A percentile compares a stretch with the other conserved stretches of the same genome.
Conservation (phyloP, 2,797 vertebrate species). For the Benthosema pterotum region DNA sequence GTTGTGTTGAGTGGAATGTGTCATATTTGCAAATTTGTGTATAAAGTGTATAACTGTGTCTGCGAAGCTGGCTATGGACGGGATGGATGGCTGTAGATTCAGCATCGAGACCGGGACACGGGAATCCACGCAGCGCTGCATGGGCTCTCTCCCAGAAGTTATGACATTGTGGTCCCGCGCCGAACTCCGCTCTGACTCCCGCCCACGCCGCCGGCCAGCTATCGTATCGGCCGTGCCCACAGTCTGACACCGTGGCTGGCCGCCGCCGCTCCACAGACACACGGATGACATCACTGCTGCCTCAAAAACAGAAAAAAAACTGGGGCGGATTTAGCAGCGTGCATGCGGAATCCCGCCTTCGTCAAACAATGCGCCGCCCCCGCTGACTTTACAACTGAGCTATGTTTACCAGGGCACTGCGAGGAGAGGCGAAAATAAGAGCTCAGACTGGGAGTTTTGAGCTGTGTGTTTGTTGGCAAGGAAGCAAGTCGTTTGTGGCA, state of each 20-base stretch:
- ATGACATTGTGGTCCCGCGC: slow-evolving; percentile 37
- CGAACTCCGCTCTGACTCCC: neutral
- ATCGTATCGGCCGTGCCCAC: slow-evolving; percentile 42
- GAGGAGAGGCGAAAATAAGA: slow-evolving; percentile 44
- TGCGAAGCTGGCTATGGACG: neutral
- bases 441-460: slow-evolving; percentile 57
- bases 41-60: too few species aligned
- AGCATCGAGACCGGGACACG: slow-evolving; percentile 3
- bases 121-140: slow-evolving; percentile 7
- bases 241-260: slow-evolving; percentile 37
- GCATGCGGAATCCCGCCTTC: slow-evolving; percentile 70
- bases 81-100: slow-evolving; percentile 2
- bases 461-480: slow-evolving; percentile 76
- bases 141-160: slow-evolving; percentile 17
- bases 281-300: slow-evolving; percentile 70
- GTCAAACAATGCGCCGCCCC: slow-evolving; percentile 46
- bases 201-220: slow-evolving; percentile 37
- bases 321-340: slow-evolving; percentile 50
- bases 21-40: neutral
- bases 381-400: slow-evolving; percentile 42
- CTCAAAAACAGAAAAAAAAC: slow-evolving; percentile 55
- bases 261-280: slow-evolving; percentile 35
- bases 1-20: neutral
- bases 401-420: slow-evolving; percentile 58
- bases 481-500: slow-evolving; percentile 62